These are phyloP conservation scores for Labrus mixtus DNA, from an alignment of 2,113 vertebrate species.

Conservation along the genomic window DNA sequence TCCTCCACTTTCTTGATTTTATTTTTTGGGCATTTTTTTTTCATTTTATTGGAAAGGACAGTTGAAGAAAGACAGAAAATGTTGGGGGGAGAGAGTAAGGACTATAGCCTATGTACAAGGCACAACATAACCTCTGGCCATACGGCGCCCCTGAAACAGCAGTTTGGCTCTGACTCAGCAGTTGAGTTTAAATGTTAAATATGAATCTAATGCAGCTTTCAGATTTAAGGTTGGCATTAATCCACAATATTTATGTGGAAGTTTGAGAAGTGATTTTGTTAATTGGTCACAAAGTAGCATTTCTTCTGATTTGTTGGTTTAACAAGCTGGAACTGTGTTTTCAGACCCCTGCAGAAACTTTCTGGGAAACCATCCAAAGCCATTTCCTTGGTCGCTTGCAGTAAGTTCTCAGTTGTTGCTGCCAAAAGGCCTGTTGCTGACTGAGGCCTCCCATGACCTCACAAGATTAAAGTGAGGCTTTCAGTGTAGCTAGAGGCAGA, in stretches of 20 bases:
- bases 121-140: no score
- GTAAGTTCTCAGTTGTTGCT: constrained; percentile 30
- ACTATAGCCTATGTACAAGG: no score
- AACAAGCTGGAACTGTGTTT: constrained; percentile 19
- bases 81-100: no score
- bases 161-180: constrained; percentile 22
- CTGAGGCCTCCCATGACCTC: constrained; percentile 42
- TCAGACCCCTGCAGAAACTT: constrained; percentile 13
- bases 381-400: constrained; percentile 19
- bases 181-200: background rate
- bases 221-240: background rate
- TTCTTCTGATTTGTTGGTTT: constrained; percentile 43
- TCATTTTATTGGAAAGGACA: no score
- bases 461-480: constrained; percentile 48
- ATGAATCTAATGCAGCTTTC: constrained; percentile 8
- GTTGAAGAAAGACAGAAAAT: no score
- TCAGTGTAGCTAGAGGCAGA: constrained; percentile 15
- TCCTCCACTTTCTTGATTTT: no score
- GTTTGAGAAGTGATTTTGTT: constrained; percentile 14
- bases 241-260: constrained; percentile 9
- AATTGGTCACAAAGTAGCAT: background rate
- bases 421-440: constrained; percentile 39
- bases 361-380: no score
- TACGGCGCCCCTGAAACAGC: background rate
- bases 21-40: no score